Base-by-base conservation (phyloP, 2,888 invertebrate species). In the Hemistola chrysoprasaria region DNA sequence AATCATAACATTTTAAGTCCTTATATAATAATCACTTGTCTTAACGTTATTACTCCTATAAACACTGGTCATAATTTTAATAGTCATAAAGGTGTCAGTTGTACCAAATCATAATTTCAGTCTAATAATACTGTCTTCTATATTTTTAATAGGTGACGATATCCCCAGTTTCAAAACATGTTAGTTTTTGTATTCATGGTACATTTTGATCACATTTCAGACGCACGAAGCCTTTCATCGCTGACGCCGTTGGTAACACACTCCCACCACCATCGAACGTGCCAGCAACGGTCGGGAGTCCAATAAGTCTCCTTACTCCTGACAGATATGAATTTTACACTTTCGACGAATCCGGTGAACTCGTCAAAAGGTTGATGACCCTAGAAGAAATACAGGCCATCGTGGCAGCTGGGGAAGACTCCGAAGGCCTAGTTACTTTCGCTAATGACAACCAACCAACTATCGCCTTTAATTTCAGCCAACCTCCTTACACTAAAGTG, bases 321-420 rank as follows among this genome's bases (percentile, higher is more conserved):
- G 96, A 96, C 68, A 90, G 94, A 65, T 96, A 96, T 72, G 95
- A 96, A 68, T 96, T 96, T 74, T 96, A 95, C 70, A 95, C 96
- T 0, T 95, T 96, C 62, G 94, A 96, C 63, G 95, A 95, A 62
- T 92, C 93, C 39, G 96, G 96, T 7, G 95, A 96, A 63, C 88
- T 96, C 10, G 93, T 96, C 0, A 95, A 95, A 64, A 90, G 94
- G 44, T 88, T 95, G 21, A 96, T 96, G 96, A 95, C 95, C 4
- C 81, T 95, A 58, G 92, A 94, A 62, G 95, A 96, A 80, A 96
- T 96, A 50, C 95, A 95, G 69, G 93, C 94, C 25, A 93, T 96
- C 44, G 95, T 96, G 21, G 96, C 96, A 0, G 94, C 93, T 22
- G 95, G 95, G 0, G 95, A 95, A 67, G 93, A 92, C 41, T 92